Base-by-base conservation (phyloP, 2,888 invertebrate species). In the Nephrotoma flavescens region DNA sequence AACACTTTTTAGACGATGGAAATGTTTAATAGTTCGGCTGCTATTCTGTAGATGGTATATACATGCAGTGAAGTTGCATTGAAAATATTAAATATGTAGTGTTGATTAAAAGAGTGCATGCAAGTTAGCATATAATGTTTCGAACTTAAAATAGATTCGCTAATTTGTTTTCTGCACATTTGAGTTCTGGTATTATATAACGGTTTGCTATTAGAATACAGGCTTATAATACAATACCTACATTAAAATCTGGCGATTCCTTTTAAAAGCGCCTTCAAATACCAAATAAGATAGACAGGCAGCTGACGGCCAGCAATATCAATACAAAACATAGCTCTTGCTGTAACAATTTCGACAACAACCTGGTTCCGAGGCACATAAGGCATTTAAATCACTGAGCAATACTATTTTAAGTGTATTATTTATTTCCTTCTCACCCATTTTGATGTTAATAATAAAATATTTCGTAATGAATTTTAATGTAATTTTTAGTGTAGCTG, bases 251-350 rank as follows among this genome's bases (percentile, higher is more conserved):
- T 0, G 98, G 98, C 97, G 94, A 90, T 98, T 97, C 89, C 97
- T 96, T 91, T 99, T 99, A 0, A 98, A 98, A 0, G 98, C 97
- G 41, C 97, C 95, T 93, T 99, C 98, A 90, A 99, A 99, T 0
- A 97, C 96, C 45, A 98, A 91, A 89, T 96, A 96, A 0, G 97
- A 96, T 2, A 99, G 92, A 0, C 96, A 94, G 0, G 98, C 98
- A 6, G 92, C 89, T 97, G 97, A 89, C 96, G 96, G 0, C 95
- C 94, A 0, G 98, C 98, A 88, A 99, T 96, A 90, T 99, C 98
- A 0, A 98, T 96, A 89, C 96, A 94, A 89, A 96, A 96, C 87
- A 95, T 94, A 89, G 98, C 98, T 0, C 97, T 97, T 6, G 95
- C 95, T 0, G 94, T 93, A 0, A 98, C 95, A 31, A 97, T 92